A percentile compares a stretch with the other conserved stretches of the same genome.
Conservation (phyloP, 1,140 invertebrate genomes). For the Charaxes varanes region DNA sequence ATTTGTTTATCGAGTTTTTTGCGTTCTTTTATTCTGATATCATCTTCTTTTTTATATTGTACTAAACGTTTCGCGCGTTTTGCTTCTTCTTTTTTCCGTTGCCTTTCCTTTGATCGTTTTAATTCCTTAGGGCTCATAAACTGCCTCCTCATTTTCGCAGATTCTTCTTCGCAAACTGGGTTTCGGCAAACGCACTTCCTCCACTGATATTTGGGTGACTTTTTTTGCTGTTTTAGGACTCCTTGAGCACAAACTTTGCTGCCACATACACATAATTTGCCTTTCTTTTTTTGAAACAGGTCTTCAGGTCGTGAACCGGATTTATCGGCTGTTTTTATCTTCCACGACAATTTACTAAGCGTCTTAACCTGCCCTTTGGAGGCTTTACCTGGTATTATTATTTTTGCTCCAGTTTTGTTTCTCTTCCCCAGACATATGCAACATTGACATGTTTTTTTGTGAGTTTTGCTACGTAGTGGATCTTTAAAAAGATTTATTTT, state of each 20-base stretch:
- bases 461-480: constrained; percentile 1
- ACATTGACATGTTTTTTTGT: constrained; percentile 19
- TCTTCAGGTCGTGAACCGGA: too few relatives aligned
- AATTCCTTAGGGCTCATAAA: too few relatives aligned
- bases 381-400: constrained; percentile 3
- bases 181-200: constrained; percentile 21
- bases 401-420: constrained; percentile 5
- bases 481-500: background rate
- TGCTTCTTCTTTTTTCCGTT: constrained; percentile 10
- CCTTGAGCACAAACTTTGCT: constrained; percentile 18
- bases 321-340: background rate
- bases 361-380: background rate
- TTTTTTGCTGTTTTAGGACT: constrained; percentile 3
- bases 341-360: background rate
- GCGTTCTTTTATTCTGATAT: constrained; percentile 8
- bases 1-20: constrained; percentile 15
- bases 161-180: constrained; percentile 20
- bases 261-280: constrained; percentile 19
- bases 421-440: constrained; percentile 17
- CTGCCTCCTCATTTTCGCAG: constrained; percentile 17
- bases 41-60: constrained; percentile 15
- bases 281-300: background rate
- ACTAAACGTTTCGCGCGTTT: constrained; percentile 9
- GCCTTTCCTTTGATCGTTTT: constrained; percentile 8
- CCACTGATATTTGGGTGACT: background rate